Evolutionary conservation across 2,797 vertebrate genomes (phyloP).

Genomic region (Emydoidea blandingii): DNA sequence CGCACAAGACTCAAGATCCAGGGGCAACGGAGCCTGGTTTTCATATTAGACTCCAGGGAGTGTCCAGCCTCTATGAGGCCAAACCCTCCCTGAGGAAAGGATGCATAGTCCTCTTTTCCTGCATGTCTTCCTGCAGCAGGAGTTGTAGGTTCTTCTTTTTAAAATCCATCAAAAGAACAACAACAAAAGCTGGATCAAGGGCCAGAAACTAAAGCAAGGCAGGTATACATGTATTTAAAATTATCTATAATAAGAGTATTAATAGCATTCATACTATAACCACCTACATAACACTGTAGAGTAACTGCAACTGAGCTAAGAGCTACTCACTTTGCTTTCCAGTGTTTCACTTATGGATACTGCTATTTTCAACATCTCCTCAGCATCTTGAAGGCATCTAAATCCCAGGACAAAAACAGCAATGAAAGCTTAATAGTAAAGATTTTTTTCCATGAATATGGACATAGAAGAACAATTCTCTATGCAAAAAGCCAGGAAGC

Average conservation of each 20-base stretch:
- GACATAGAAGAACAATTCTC: not conserved
- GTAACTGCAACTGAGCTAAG: not conserved
- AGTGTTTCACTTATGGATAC: constrained; percentile 87
- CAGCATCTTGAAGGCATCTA: constrained; percentile 94
- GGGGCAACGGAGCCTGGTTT: not conserved
- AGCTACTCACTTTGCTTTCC: constrained; percentile 87
- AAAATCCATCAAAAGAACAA: not conserved
- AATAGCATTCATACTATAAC: not conserved
- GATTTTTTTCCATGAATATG: not conserved
- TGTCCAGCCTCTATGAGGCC: not conserved
- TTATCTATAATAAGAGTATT: not conserved
- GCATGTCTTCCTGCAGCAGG: not conserved
- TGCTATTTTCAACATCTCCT: constrained; percentile 90
- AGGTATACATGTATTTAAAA: not conserved
- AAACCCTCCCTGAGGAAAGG: not conserved
- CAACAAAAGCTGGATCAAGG: not conserved
- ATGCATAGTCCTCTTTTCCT: not conserved
- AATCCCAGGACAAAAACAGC: constrained; percentile 48
- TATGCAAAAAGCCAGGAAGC: not conserved
- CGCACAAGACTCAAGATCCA: not conserved
- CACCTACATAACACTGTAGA: not conserved
- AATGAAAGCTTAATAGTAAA: not conserved
- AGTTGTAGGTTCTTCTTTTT: not conserved
- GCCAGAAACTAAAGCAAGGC: not conserved
- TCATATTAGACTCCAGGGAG: not conserved